A percentile compares a stretch with the other conserved stretches of the same genome.
phyloP scores from a whole-genome alignment of 2,888 invertebrate species.

The Aleiodes alternator region DNA sequence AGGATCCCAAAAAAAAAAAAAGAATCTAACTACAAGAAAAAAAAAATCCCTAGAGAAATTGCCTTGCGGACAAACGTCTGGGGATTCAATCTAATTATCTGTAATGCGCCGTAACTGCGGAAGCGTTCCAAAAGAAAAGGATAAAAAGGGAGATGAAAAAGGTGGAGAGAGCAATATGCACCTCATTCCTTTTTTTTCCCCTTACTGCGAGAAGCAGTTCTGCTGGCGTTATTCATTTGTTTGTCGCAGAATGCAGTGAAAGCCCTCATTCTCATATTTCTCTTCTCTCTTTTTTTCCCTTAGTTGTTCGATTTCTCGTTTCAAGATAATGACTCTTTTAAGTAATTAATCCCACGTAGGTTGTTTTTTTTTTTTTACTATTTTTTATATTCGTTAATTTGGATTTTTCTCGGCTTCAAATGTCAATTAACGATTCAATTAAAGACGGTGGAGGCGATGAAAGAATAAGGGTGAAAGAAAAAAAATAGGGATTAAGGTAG shows the following conservation, averaged over 20 bases:
- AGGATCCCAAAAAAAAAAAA: no score
- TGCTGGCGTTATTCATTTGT: slow-evolving; percentile 67
- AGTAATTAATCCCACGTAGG: no score
- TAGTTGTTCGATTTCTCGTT: slow-evolving; percentile 46
- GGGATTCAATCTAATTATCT: slow-evolving; percentile 70
- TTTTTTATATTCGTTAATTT: no score
- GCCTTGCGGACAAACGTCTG: slow-evolving; percentile 47
- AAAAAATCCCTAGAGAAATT: slow-evolving; percentile 8
- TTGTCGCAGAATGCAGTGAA: slow-evolving; percentile 61
- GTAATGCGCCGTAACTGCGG: slow-evolving; percentile 68
- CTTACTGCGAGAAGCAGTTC: no score
- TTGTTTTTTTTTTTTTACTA: no score
- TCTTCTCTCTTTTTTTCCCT: slow-evolving; percentile 23
- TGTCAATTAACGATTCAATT: neutral
- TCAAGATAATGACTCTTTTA: neutral
- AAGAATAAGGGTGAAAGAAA: neutral
- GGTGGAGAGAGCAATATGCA: slow-evolving; percentile 42
- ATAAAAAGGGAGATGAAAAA: neutral
- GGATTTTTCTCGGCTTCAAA: no score
- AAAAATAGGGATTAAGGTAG: neutral
- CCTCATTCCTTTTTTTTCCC: slow-evolving; percentile 55
- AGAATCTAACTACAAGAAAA: neutral
- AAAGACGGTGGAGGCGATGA: neutral
- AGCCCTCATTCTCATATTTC: slow-evolving; percentile 44
- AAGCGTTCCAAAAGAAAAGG: slow-evolving; percentile 53